A percentile compares a stretch with the other conserved stretches of the same genome.
phyloP scores from a whole-genome alignment of 2,113 vertebrate genomes.

The Asarcornis scutulata region DNA sequence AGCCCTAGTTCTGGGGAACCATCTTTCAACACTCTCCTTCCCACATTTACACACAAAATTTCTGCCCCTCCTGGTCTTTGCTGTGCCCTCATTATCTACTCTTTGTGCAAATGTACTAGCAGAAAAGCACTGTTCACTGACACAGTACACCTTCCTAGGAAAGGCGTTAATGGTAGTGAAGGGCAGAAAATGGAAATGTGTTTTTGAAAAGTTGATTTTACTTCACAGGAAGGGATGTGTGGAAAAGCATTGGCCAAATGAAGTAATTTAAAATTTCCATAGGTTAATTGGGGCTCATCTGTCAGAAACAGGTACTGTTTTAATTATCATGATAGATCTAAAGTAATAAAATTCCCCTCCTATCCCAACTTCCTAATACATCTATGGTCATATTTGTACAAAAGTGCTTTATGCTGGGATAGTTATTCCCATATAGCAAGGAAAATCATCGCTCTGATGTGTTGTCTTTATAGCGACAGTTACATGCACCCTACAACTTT shows the following conservation, averaged over 20 bases:
- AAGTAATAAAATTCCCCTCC: not conserved
- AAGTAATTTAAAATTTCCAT: not conserved
- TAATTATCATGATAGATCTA: not conserved
- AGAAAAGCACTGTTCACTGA: not conserved
- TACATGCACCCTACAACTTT: not conserved
- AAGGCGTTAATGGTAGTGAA: not conserved
- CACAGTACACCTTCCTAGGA: rapidly evolving
- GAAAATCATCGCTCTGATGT: not conserved
- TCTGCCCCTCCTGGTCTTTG: not conserved
- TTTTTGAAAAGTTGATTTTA: not conserved
- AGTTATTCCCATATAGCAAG: not conserved
- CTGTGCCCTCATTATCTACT: not conserved
- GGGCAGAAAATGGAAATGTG: not conserved
- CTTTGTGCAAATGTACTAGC: not conserved
- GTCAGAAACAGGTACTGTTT: not conserved
- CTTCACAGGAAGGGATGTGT: not conserved
- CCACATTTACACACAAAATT: not conserved
- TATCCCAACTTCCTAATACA: not conserved
- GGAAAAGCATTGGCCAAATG: not conserved
- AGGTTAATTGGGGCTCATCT: not conserved
- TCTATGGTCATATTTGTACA: not conserved
- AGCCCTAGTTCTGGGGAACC: not conserved
- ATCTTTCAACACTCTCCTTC: not conserved
- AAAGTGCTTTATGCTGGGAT: not conserved
- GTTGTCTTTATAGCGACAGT: not conserved